Conservation (phyloP, 2,888 invertebrate species). For the Dicranocentrus wangi region DNA sequence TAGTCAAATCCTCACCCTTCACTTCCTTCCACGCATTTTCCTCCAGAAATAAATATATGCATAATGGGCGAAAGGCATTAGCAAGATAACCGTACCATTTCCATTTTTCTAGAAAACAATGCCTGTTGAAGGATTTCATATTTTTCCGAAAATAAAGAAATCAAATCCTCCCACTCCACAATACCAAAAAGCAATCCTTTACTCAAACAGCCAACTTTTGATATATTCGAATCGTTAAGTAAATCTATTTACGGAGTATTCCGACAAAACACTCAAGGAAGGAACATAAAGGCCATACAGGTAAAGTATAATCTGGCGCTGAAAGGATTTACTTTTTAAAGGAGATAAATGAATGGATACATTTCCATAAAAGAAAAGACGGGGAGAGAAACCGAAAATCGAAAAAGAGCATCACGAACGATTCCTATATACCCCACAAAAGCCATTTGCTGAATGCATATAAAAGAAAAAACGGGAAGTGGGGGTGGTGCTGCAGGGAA, state of each 20-base stretch:
- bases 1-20: too few relatives aligned
- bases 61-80: too few relatives aligned
- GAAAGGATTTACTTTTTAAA: slow-evolving; percentile 47
- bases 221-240: slow-evolving; percentile 34
- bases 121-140: not conserved
- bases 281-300: not conserved
- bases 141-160: slow-evolving; percentile 30
- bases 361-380: slow-evolving; percentile 18
- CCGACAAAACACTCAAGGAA: slow-evolving; percentile 15
- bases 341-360: slow-evolving; percentile 50
- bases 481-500: slow-evolving; percentile 23
- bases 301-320: slow-evolving; percentile 1
- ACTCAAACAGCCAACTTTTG: too few relatives aligned
- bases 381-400: slow-evolving; percentile 17
- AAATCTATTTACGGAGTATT: slow-evolving; percentile 51
- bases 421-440: too few relatives aligned
- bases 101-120: too few relatives aligned
- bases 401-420: not conserved
- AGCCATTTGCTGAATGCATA: not conserved
- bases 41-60: too few relatives aligned
- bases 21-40: too few relatives aligned
- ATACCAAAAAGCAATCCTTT: too few relatives aligned
- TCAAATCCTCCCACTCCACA: slow-evolving; percentile 18
- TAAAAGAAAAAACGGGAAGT: slow-evolving; percentile 18
- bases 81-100: too few relatives aligned